These are phyloP conservation scores for Acleris sparsana DNA, from an alignment of 2,888 invertebrate species.

Conservation along the genomic window DNA sequence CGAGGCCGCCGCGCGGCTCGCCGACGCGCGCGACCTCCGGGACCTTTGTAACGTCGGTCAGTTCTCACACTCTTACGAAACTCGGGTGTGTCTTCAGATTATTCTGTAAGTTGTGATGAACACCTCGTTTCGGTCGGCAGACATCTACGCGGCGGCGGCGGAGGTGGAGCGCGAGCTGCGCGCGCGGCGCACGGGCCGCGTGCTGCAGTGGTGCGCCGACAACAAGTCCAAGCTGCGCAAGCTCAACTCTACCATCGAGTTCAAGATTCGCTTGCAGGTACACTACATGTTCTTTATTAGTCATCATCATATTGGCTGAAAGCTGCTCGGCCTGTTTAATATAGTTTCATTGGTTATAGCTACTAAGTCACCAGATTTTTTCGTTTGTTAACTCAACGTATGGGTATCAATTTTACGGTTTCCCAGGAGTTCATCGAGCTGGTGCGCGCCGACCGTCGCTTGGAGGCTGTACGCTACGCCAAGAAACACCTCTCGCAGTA, in stretches of 20 bases:
- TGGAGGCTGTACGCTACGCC: constrained; percentile 97
- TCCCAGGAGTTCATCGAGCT: constrained; percentile 96
- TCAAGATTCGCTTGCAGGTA: constrained; percentile 91
- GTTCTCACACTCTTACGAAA: constrained; percentile 34
- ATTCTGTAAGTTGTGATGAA: too few relatives aligned
- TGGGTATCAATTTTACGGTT: too few relatives aligned
- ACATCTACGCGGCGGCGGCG: constrained; percentile 91
- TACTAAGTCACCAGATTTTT: too few relatives aligned
- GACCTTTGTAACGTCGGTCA: constrained; percentile 96
- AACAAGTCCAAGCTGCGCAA: constrained; percentile 97
- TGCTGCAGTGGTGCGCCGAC: constrained; percentile 97
- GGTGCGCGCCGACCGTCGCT: constrained; percentile 91
- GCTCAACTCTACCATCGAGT: constrained; percentile 97
- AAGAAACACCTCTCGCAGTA: constrained; percentile 95
- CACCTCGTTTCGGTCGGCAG: constrained; percentile 53
- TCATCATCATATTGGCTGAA: too few relatives aligned
- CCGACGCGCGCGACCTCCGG: constrained; percentile 90
- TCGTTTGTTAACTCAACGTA: too few relatives aligned
- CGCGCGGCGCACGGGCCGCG: constrained; percentile 92
- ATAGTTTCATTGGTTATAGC: not conserved
- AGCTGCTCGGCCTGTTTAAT: too few relatives aligned
- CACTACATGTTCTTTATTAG: too few relatives aligned
- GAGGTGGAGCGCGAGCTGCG: constrained; percentile 94
- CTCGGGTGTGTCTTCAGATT: not conserved
- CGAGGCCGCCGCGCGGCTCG: constrained; percentile 94